A percentile compares a stretch with the other conserved stretches of the same genome.
Conservation (phyloP, 2,113 vertebrate genomes). For the Chlorodrepanis virens region DNA sequence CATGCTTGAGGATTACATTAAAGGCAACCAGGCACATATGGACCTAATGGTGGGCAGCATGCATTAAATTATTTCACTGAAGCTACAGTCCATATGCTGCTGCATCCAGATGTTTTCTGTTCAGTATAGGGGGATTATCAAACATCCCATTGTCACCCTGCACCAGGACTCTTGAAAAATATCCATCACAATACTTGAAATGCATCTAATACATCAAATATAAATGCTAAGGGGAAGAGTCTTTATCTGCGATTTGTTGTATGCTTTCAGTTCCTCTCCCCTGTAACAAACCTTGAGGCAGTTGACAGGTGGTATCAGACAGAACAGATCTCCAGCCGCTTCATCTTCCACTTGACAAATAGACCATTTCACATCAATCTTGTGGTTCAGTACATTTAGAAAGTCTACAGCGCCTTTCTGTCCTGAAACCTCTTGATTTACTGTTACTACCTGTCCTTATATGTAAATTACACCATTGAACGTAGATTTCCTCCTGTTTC, state of each 20-base stretch:
- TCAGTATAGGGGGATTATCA: background rate
- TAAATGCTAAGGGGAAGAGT: background rate
- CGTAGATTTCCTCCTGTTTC: background rate
- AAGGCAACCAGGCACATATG: background rate
- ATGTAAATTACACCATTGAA: background rate
- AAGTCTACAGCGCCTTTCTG: background rate
- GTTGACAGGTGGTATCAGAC: background rate
- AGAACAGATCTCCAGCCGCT: background rate
- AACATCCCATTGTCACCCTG: background rate
- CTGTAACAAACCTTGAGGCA: constrained; percentile 7
- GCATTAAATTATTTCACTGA: background rate
- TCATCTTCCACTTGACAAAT: constrained; percentile 38
- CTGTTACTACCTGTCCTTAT: background rate
- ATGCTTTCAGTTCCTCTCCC: background rate
- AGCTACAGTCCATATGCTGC: background rate
- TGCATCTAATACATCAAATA: background rate
- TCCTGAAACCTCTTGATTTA: background rate
- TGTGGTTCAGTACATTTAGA: background rate
- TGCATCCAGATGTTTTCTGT: background rate
- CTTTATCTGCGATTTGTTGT: background rate
- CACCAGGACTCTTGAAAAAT: background rate
- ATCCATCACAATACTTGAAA: background rate
- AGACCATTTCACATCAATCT: constrained; percentile 28
- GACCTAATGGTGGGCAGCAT: background rate
- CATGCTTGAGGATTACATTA: background rate